Evolutionary conservation across 2,888 invertebrate genomes (phyloP), one percentile per base, ranked within the genome.

Genomic region (Acrocyrtus sp.): DNA sequence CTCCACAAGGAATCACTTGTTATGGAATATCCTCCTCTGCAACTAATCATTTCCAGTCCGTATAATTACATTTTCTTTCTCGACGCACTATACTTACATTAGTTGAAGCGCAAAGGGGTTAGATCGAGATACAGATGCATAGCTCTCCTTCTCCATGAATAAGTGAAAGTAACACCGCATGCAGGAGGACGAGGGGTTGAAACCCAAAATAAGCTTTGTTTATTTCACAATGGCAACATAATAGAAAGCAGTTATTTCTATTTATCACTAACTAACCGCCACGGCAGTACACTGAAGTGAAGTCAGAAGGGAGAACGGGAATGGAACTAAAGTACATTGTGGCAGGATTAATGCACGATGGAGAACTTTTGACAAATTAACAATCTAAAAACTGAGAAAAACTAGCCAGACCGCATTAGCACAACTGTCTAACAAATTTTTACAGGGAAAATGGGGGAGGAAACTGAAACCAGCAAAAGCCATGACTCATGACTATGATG

Each of bases 381-480:
- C 60, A 60, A 60, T 24, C 69, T 62, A n/a, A 62, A 62, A 62
- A 57, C 62, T 56, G 62, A 69, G 54, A n/a, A 29, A 61, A 57
- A 62, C 69, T 62, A 62, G 62, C 69, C 50, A 22, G 27, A 70
- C 69, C 69, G 47, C 69, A 56, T 22, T 24, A 70, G 62, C 69
- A 43, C 69, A 70, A 70, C 61, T 61, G 68, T 69, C 68, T 70
- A 70, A 70, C 62, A 57, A 70, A 70, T 70, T 70, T 54, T 60
- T 61, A 69, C 68, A 69, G 61, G 54, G 41, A 26, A 56, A 17
- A n/a, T 39, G 22, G n/a, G 29, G 19, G 43, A 56, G 53, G 51
- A 24, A 57, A 57, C 22, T 10, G 10, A 41, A 51, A 54, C 47
- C 47, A 34, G 29, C 47, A 61, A 69, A 69, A 57, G 39, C 53